Conservation (phyloP, 2,113 vertebrate genomes). For the Aspidoscelis tigris region DNA sequence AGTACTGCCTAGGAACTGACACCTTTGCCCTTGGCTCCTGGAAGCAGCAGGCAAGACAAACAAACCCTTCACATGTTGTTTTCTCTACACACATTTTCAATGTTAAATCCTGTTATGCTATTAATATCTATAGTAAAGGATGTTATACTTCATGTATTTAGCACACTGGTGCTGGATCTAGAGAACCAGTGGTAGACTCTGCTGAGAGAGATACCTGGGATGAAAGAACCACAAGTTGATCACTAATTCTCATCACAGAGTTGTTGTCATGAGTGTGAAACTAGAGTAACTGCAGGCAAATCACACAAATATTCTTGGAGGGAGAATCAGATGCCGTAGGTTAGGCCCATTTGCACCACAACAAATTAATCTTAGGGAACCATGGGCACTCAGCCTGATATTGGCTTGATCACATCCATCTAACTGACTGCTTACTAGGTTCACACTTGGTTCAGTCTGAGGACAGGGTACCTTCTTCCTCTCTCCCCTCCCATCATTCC, state of each 20-base stretch:
- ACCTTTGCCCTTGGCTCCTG: fast-evolving
- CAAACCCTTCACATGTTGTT: neutral
- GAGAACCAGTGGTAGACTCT: neutral
- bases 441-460: no score
- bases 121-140: neutral
- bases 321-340: neutral
- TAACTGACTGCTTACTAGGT: no score
- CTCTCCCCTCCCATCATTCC: no score
- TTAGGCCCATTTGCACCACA: no score
- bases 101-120: neutral
- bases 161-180: no score
- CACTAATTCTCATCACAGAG: neutral
- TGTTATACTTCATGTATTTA: neutral
- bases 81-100: neutral
- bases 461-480: no score
- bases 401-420: no score
- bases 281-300: neutral
- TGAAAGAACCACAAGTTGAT: neutral
- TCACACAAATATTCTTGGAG: neutral
- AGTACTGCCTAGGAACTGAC: neutral
- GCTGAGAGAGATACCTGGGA: neutral
- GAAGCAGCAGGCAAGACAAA: neutral
- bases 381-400: no score
- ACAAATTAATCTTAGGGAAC: no score
- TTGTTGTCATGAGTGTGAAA: neutral